Conservation (phyloP, 2,888 invertebrate genomes). For the Orchesella flavescens region DNA sequence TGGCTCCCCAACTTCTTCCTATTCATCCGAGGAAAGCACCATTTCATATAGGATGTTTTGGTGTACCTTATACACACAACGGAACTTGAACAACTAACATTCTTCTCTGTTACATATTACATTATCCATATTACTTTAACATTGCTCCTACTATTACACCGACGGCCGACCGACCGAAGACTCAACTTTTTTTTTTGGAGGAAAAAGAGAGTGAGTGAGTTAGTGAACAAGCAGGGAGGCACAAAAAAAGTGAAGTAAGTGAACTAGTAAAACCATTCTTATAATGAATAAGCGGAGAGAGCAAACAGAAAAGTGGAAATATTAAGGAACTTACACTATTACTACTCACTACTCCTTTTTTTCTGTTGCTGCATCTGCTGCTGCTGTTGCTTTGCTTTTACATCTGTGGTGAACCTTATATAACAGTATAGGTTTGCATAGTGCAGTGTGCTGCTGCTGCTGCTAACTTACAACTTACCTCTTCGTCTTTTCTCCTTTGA, state of each 20-base stretch:
- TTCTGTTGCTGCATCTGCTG: slow-evolving; percentile 5
- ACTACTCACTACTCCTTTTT: slow-evolving; percentile 4
- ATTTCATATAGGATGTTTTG: slow-evolving; percentile 1
- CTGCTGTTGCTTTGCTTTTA: not conserved
- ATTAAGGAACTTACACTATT: slow-evolving; percentile 48
- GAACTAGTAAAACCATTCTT: slow-evolving; percentile 51
- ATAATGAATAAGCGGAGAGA: slow-evolving; percentile 45
- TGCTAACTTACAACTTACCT: not conserved
- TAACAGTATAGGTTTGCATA: not conserved
- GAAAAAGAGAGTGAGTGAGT: slow-evolving; percentile 16
- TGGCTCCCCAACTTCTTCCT: slow-evolving; percentile 1
- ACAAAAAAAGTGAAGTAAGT: slow-evolving; percentile 41
- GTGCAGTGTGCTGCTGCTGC: not conserved
- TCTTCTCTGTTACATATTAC: slow-evolving; percentile 41
- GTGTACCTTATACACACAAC: slow-evolving; percentile 21
- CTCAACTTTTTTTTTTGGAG: slow-evolving; percentile 3
- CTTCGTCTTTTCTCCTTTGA: not conserved
- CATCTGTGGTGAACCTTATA: slow-evolving; percentile 11
- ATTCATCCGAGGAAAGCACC: slow-evolving; percentile 2
- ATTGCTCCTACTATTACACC: slow-evolving; percentile 39
- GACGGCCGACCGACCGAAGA: slow-evolving; percentile 21
- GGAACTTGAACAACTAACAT: slow-evolving; percentile 40
- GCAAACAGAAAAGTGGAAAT: slow-evolving; percentile 51
- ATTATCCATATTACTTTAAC: slow-evolving; percentile 47
- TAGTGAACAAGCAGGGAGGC: slow-evolving; percentile 37